These are phyloP conservation scores for Oscheius onirici DNA, from an alignment of 2,888 invertebrate species.

Conservation along the genomic window DNA sequence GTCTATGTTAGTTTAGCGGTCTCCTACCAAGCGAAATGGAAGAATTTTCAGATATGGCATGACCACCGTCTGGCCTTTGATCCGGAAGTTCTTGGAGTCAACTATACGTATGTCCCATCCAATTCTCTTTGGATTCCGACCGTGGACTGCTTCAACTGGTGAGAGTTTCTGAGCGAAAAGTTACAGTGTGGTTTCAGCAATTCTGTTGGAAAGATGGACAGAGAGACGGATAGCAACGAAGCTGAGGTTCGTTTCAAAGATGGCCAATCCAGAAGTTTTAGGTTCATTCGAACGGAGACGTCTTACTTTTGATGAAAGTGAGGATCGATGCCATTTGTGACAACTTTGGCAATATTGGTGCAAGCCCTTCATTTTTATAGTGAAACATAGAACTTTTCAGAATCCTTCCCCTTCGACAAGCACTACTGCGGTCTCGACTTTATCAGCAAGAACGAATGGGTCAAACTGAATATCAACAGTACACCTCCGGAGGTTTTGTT, in stretches of 20 bases:
- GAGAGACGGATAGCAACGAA: not conserved
- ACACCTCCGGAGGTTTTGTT: too few species aligned
- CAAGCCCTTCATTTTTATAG: not conserved
- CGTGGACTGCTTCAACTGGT: not conserved
- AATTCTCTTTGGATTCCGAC: not conserved
- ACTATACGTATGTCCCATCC: not conserved
- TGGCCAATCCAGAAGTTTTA: not conserved
- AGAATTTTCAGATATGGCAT: not conserved
- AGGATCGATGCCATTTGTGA: not conserved
- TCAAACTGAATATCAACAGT: too few species aligned
- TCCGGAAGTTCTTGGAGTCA: not conserved
- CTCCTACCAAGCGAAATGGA: too few species aligned
- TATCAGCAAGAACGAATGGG: not conserved
- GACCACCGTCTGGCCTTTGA: not conserved
- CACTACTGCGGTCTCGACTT: not conserved
- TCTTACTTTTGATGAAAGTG: not conserved
- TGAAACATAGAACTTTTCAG: not conserved
- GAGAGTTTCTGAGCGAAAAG: not conserved
- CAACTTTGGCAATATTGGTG: not conserved
- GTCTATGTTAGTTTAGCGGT: not conserved
- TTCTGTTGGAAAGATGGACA: not conserved
- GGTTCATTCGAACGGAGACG: not conserved
- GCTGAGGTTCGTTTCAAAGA: not conserved
- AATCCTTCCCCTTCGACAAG: not conserved
- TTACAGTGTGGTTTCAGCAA: not conserved